These are phyloP conservation scores for Trachelus tabidus DNA, from an alignment of 2,888 invertebrate species.

Conservation along the genomic window DNA sequence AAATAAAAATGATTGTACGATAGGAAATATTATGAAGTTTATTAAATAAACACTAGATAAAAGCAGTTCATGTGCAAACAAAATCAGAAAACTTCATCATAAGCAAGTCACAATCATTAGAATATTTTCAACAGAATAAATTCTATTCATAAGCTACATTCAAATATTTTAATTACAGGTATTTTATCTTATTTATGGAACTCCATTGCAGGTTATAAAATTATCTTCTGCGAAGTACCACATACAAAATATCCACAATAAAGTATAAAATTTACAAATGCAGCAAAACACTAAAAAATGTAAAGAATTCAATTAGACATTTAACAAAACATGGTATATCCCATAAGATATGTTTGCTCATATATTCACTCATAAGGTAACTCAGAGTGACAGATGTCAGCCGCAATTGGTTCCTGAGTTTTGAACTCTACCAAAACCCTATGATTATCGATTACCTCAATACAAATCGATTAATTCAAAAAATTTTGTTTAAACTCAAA, in stretches of 20 bases:
- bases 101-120: neutral
- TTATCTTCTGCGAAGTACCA: neutral
- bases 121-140: neutral
- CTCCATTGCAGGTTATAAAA: neutral
- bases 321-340: neutral
- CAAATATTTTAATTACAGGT: neutral
- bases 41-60: neutral
- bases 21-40: neutral
- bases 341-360: neutral
- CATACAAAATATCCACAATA: neutral
- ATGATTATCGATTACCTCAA: neutral
- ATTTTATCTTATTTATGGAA: neutral
- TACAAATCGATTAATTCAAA: neutral
- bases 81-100: neutral
- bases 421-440: neutral
- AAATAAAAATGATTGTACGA: neutral
- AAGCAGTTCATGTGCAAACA: neutral
- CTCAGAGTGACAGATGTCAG: neutral
- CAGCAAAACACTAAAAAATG: neutral
- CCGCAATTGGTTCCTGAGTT: neutral
- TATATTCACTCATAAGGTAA: neutral
- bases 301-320: neutral
- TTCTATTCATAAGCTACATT: neutral
- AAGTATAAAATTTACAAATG: neutral
- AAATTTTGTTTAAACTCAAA: too few species aligned